Evolutionary conservation across 2,888 invertebrate genomes (phyloP).

Genomic region (Strigamia crassipes): DNA sequence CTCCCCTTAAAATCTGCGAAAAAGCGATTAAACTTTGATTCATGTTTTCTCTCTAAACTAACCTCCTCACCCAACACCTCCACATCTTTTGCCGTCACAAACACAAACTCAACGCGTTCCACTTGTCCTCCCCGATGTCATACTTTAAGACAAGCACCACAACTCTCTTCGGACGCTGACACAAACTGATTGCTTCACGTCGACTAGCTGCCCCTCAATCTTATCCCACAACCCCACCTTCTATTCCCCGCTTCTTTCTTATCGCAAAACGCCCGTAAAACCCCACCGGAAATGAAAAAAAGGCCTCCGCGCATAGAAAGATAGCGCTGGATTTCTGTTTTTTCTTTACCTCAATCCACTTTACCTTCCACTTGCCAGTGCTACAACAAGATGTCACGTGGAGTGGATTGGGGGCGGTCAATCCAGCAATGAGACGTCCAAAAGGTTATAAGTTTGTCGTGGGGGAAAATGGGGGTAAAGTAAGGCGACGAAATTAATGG

Average conservation of each 20-base stretch:
- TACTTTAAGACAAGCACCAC: slow-evolving; percentile 42
- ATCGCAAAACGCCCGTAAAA: slow-evolving; percentile 29
- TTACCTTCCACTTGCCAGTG: not conserved
- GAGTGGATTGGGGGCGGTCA: slow-evolving; percentile 20
- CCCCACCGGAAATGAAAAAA: slow-evolving; percentile 36
- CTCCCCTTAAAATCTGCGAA: not conserved
- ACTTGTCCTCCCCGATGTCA: slow-evolving; percentile 42
- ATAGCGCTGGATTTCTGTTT: not conserved
- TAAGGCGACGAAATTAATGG: not conserved
- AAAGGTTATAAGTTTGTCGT: not conserved
- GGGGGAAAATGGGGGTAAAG: not conserved
- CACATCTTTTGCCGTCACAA: slow-evolving; percentile 4
- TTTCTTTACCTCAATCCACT: slow-evolving; percentile 25
- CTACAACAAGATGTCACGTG: not conserved
- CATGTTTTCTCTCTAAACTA: not conserved
- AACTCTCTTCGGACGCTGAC: slow-evolving; percentile 36
- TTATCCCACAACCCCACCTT: slow-evolving; percentile 7
- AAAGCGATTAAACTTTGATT: slow-evolving; percentile 33
- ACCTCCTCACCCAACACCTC: not conserved
- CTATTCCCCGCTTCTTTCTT: not conserved
- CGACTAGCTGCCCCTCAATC: slow-evolving; percentile 29
- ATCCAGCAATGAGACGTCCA: not conserved
- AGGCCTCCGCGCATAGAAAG: slow-evolving; percentile 4
- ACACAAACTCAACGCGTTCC: slow-evolving; percentile 38
- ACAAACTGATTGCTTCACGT: slow-evolving; percentile 42